Evolutionary conservation across 2,113 vertebrate genomes (phyloP).

Genomic region (Peromyscus californicus): DNA sequence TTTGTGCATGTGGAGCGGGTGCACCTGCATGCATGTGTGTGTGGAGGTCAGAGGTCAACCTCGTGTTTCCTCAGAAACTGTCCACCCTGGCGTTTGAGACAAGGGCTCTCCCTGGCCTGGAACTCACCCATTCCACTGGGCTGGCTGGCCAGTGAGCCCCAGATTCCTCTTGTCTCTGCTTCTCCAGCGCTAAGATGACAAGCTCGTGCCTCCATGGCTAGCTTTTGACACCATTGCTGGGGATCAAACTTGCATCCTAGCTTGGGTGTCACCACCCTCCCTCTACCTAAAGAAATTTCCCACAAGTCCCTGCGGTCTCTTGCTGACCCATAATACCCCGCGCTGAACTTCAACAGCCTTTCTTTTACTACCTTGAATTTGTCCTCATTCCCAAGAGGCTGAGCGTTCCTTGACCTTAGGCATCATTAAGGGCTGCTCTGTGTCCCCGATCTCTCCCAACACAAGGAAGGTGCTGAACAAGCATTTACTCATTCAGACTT

Average conservation of each 20-base stretch:
- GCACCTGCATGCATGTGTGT: neutral
- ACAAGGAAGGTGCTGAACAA: neutral
- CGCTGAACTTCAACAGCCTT: neutral
- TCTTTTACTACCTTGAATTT: neutral
- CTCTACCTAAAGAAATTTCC: neutral
- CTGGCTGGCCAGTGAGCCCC: neutral
- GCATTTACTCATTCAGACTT: neutral
- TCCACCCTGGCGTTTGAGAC: neutral
- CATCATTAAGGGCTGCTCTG: fast-evolving
- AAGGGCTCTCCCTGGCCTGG: neutral
- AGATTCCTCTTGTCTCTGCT: neutral
- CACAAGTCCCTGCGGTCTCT: neutral
- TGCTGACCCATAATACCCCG: neutral
- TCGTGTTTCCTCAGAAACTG: neutral
- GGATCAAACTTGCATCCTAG: neutral
- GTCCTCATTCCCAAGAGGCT: too few relatives aligned
- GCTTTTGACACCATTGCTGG: too few relatives aligned
- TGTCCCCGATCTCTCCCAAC: fast-evolving
- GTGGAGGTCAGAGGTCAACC: neutral
- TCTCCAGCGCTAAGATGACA: neutral
- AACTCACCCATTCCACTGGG: neutral
- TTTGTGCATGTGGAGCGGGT: neutral
- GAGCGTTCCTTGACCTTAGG: neutral
- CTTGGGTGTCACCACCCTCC: neutral
- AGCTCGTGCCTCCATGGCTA: neutral